These are phyloP conservation scores for Terebella lapidaria DNA, from an alignment of 2,888 invertebrate genomes.

Conservation along the genomic window DNA sequence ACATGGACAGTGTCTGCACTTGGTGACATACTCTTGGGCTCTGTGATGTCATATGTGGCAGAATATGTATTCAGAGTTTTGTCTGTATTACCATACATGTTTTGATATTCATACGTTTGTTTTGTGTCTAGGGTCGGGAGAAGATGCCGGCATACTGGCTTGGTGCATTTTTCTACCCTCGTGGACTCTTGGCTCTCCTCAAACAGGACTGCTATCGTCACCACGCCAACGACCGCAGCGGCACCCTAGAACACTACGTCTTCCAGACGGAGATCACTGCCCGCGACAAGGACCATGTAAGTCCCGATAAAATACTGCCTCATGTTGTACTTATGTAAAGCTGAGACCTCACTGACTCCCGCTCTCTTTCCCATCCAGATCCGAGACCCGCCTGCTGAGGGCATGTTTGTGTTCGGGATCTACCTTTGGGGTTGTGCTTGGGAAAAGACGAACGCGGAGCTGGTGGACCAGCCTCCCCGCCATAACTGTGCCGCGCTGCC, in stretches of 20 bases:
- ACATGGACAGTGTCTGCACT: not conserved
- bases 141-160: slow-evolving; percentile 53
- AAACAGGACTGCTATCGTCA: slow-evolving; percentile 46
- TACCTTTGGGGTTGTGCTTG: slow-evolving; percentile 53
- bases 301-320: too few species aligned
- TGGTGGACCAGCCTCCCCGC: slow-evolving; percentile 46
- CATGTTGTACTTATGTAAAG: too few species aligned
- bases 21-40: too few species aligned
- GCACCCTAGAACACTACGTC: slow-evolving; percentile 47
- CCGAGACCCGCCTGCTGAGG: slow-evolving; percentile 53
- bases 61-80: too few species aligned
- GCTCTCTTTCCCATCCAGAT: slow-evolving; percentile 29
- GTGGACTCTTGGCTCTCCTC: slow-evolving; percentile 45
- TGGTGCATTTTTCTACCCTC: slow-evolving; percentile 51
- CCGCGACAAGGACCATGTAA: slow-evolving; percentile 52
- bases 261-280: slow-evolving; percentile 53
- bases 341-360: too few species aligned
- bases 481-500: slow-evolving; percentile 42
- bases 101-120: not conserved
- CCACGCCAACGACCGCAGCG: slow-evolving; percentile 34
- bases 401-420: slow-evolving; percentile 52
- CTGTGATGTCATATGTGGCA: too few species aligned
- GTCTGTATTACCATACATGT: too few species aligned
- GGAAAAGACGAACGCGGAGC: slow-evolving; percentile 51
- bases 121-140: slow-evolving; percentile 42